Conservation (phyloP, 2,797 vertebrate species). For the Phrynocephalus vlangalii region DNA sequence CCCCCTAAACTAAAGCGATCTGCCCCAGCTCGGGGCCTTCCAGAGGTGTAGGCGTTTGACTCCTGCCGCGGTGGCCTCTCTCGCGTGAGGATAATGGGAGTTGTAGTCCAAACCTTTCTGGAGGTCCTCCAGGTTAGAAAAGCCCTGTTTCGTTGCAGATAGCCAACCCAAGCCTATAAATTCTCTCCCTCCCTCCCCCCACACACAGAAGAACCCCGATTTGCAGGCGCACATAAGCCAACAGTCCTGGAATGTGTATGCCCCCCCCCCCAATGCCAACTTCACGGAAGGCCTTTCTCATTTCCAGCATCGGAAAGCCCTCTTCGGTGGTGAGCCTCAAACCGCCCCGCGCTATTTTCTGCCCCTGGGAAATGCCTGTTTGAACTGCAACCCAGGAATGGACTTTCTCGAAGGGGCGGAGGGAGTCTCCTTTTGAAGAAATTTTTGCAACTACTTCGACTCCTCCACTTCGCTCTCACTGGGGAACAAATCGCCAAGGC, state of each 20-base stretch:
- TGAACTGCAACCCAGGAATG: not conserved
- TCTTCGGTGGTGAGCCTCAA: not conserved
- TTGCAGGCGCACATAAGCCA: too few species aligned
- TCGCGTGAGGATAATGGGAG: not conserved
- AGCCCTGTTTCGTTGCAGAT: not conserved
- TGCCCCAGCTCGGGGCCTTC: not conserved
- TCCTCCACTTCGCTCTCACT: not conserved
- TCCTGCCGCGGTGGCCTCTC: too few species aligned
- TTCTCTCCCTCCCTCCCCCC: not conserved
- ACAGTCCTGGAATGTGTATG: not conserved
- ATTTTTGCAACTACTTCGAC: not conserved
- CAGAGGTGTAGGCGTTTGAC: too few species aligned
- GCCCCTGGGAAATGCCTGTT: not conserved
- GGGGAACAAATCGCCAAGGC: not conserved
- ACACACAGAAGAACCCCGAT: not conserved
- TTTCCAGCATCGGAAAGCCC: not conserved
- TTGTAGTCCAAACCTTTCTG: not conserved
- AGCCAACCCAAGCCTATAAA: not conserved
- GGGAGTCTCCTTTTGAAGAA: not conserved
- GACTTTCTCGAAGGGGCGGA: not conserved
- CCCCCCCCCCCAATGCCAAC: too few species aligned
- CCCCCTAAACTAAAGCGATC: too few species aligned
- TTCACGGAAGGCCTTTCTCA: too few species aligned
- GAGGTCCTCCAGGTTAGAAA: not conserved
- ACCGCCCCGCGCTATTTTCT: not conserved